Percentiles rank a stretch among this genome's conserved stretches.
These are phyloP conservation scores for Pristionchus maxplancki DNA, from an alignment of 2,888 invertebrate species.

Conservation along the genomic window DNA sequence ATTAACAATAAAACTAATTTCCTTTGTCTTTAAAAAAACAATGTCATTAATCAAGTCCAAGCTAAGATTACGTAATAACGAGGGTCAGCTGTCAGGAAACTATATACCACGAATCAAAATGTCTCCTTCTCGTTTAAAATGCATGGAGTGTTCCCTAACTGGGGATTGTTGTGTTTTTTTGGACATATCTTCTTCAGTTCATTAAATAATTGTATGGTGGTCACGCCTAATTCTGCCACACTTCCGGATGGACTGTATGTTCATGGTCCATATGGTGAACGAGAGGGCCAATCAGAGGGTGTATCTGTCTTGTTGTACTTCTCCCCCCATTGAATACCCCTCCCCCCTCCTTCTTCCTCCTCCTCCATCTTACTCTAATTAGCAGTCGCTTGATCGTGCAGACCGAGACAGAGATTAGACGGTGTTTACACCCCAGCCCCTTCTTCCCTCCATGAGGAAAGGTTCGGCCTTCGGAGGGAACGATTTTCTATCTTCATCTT, in stretches of 20 bases:
- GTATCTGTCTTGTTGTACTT: slow-evolving; percentile 10
- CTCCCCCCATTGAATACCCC: not conserved
- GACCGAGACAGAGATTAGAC: slow-evolving; percentile 32
- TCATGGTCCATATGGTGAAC: slow-evolving; percentile 28
- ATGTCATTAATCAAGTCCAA: too few species aligned
- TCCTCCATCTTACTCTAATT: slow-evolving; percentile 31
- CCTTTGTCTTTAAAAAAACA: too few species aligned
- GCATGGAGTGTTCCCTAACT: too few species aligned
- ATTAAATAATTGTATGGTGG: not conserved
- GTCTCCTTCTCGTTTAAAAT: too few species aligned
- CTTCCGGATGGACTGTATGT: slow-evolving; percentile 30
- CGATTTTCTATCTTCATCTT: too few species aligned
- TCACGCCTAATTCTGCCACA: slow-evolving; percentile 2
- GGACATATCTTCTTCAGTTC: too few species aligned
- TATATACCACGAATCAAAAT: too few species aligned
- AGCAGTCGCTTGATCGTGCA: slow-evolving; percentile 42
- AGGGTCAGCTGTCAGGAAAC: too few species aligned
- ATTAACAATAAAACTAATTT: too few species aligned
- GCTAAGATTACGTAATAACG: too few species aligned
- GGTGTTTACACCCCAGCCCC: slow-evolving; percentile 20
- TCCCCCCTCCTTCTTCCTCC: not conserved
- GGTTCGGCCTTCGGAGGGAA: not conserved
- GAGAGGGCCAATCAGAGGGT: slow-evolving; percentile 30
- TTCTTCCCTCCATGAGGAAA: not conserved
- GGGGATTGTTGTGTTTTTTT: too few species aligned